Percentiles rank a stretch among this genome's conserved stretches.
Conservation (phyloP, 2,797 vertebrate genomes). For the Chelmon rostratus region DNA sequence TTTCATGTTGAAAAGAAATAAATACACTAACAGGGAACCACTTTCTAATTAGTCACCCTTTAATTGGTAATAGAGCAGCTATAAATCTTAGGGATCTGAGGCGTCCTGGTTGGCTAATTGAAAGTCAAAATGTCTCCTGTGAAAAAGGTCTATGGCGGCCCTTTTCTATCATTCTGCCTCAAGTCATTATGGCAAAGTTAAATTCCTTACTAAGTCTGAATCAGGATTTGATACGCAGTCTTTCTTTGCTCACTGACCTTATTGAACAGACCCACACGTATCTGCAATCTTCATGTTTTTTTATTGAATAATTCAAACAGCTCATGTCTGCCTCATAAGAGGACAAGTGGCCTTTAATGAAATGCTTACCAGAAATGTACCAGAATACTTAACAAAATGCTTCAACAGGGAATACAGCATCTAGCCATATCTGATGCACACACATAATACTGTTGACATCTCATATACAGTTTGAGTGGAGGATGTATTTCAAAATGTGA, state of each 20-base stretch:
- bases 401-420: conserved; percentile 79
- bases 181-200: too few species aligned
- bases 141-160: too few species aligned
- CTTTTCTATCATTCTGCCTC: too few species aligned
- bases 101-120: neutral
- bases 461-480: conserved; percentile 81
- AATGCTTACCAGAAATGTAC: conserved; percentile 79
- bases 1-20: conserved; percentile 5
- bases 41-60: neutral
- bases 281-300: conserved; percentile 64
- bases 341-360: conserved; percentile 74
- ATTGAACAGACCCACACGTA: conserved; percentile 42
- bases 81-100: neutral
- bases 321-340: conserved; percentile 64
- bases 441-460: conserved; percentile 84
- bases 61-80: neutral
- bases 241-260: neutral
- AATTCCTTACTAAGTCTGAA: too few species aligned
- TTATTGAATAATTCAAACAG: conserved; percentile 80
- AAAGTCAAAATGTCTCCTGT: too few species aligned
- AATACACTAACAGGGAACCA: neutral
- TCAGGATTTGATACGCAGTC: neutral
- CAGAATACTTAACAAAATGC: conserved; percentile 82
- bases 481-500: conserved; percentile 68
- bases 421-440: conserved; percentile 76